These are phyloP conservation scores for Phycodurus eques DNA, from an alignment of 2,113 vertebrate species.

Conservation along the genomic window DNA sequence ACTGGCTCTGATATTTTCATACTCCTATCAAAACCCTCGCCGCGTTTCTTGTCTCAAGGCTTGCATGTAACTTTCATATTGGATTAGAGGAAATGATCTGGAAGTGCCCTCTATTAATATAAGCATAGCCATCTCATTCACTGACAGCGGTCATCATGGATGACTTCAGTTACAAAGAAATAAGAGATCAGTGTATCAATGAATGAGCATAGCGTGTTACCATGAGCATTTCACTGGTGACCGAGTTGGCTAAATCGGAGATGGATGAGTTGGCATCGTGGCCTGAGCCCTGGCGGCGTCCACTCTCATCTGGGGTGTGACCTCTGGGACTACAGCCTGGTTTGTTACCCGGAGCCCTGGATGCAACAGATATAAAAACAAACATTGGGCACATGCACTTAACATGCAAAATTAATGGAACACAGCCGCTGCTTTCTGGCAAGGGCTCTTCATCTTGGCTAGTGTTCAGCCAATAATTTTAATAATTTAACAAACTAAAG, in stretches of 20 bases:
- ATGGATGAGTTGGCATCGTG: conserved; percentile 89
- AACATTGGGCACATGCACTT: conserved; percentile 7
- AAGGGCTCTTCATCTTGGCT: background rate
- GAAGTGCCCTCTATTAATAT: conserved; percentile 11
- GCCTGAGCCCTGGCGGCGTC: conserved; percentile 66
- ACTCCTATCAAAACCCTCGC: background rate
- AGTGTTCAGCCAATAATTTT: background rate
- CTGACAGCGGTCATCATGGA: conserved; percentile 29
- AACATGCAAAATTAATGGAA: background rate
- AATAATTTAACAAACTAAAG: background rate
- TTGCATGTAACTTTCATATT: conserved; percentile 21
- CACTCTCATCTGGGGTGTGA: conserved; percentile 80
- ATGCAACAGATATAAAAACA: conserved; percentile 36
- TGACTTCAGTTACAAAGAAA: conserved; percentile 20
- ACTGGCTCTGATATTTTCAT: conserved; percentile 1
- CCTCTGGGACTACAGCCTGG: conserved; percentile 80
- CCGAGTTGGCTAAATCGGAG: conserved; percentile 94
- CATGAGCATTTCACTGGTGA: conserved; percentile 98
- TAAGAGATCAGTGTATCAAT: conserved; percentile 12
- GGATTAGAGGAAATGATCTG: conserved; percentile 31
- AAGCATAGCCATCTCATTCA: conserved; percentile 30
- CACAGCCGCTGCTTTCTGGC: background rate
- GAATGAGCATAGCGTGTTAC: conserved; percentile 64
- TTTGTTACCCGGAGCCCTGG: conserved; percentile 85
- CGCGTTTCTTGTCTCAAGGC: conserved; percentile 13